A percentile compares a stretch with the other conserved stretches of the same genome.
phyloP scores from a whole-genome alignment of 1,140 invertebrate species.

The Drosophila santomea region DNA sequence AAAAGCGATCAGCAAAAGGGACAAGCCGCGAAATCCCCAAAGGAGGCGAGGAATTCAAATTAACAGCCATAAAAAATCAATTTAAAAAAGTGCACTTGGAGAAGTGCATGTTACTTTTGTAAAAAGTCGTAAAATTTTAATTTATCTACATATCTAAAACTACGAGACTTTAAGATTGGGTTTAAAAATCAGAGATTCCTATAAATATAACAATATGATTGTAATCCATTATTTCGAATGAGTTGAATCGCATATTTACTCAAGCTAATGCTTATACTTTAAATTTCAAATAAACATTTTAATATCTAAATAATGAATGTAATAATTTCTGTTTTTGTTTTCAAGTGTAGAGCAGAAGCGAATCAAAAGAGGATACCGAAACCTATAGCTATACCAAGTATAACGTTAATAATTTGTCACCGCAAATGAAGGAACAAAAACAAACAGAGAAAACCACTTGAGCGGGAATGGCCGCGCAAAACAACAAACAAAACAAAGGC shows the following conservation, averaged over 20 bases:
- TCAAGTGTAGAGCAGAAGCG: not conserved
- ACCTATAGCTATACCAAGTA: conserved; percentile 34
- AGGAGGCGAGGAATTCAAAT: conserved; percentile 64
- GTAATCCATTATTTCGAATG: too few relatives aligned
- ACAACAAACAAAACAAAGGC: conserved; percentile 12
- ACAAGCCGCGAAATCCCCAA: conserved; percentile 21
- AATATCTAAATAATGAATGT: too few relatives aligned
- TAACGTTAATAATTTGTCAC: conserved; percentile 81
- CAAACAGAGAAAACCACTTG: conserved; percentile 82
- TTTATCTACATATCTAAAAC: too few relatives aligned
- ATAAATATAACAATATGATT: too few relatives aligned
- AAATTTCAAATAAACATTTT: too few relatives aligned
- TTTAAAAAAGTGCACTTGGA: conserved; percentile 63
- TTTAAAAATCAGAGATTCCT: too few relatives aligned
- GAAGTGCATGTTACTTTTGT: not conserved
- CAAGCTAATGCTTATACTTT: too few relatives aligned
- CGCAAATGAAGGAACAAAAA: conserved; percentile 81
- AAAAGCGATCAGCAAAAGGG: conserved; percentile 57
- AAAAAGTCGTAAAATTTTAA: too few relatives aligned
- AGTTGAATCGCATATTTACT: too few relatives aligned
- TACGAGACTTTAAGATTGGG: too few relatives aligned
- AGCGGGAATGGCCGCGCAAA: conserved; percentile 31
- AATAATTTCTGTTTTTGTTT: too few relatives aligned
- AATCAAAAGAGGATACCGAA: conserved; percentile 48
- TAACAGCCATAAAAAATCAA: conserved; percentile 81